phyloP scores from a whole-genome alignment of 2,113 vertebrate species.

The Otolemur garnettii region DNA sequence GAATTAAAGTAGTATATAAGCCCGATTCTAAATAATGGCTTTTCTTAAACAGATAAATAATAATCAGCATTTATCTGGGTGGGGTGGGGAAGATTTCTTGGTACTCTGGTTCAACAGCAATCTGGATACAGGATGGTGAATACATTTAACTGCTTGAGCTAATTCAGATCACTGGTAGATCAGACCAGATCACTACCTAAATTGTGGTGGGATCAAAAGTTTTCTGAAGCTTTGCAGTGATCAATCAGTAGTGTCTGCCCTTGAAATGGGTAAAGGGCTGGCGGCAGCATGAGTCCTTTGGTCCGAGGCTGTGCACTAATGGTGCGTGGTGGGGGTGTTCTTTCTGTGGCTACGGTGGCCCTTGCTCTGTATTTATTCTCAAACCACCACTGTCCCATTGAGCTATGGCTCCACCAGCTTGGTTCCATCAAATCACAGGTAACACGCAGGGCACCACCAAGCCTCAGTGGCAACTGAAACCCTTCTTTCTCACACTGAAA shows the following conservation, averaged over 20 bases:
- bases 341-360: not conserved
- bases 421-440: not conserved
- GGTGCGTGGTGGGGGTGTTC: not conserved
- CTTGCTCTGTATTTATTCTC: not conserved
- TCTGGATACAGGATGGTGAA: not conserved
- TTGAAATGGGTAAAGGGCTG: not conserved
- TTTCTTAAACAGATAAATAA: not conserved
- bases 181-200: not conserved
- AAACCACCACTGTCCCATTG: not conserved
- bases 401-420: not conserved
- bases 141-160: not conserved
- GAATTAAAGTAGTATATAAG: not conserved
- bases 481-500: not conserved
- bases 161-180: not conserved
- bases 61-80: not conserved
- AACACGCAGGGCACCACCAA: not conserved
- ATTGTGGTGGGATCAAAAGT: not conserved
- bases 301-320: not conserved
- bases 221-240: not conserved
- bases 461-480: not conserved
- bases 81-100: not conserved
- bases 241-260: not conserved
- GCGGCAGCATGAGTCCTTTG: not conserved
- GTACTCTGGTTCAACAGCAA: not conserved
- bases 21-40: not conserved